Percentiles rank a stretch among this genome's conserved stretches.
Conservation (phyloP, 92 coral and sea anemone genomes). For the Epizoanthus ramosus region DNA sequence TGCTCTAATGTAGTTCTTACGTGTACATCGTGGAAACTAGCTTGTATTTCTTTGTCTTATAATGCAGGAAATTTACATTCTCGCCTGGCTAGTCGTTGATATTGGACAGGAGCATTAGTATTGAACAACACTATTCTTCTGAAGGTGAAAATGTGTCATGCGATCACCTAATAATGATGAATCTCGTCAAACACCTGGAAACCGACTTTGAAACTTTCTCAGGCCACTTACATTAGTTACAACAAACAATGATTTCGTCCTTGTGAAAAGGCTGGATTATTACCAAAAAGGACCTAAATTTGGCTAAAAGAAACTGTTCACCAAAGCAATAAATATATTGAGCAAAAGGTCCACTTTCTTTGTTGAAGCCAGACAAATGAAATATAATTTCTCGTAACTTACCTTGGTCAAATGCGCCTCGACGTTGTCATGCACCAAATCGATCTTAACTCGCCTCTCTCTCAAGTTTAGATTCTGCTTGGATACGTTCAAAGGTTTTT, state of each 20-base stretch:
- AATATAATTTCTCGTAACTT: not conserved
- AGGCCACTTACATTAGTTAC: not conserved
- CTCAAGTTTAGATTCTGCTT: conserved; percentile 88
- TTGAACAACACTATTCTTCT: not conserved
- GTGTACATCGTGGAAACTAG: not conserved
- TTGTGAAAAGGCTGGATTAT: not conserved
- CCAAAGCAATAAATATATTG: not conserved
- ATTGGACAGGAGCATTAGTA: not conserved
- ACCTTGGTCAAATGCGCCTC: conserved; percentile 90
- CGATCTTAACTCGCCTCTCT: conserved; percentile 90
- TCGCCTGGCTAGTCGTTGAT: not conserved
- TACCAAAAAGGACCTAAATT: not conserved
- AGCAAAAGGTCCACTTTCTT: no score
- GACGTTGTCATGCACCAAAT: conserved; percentile 91
- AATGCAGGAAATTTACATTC: not conserved
- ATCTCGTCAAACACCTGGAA: not conserved
- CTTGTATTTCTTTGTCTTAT: not conserved
- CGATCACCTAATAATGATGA: not conserved
- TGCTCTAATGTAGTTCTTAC: not conserved
- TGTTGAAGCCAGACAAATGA: not conserved
- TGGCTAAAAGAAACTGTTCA: not conserved
- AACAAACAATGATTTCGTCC: not conserved
- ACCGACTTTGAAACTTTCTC: not conserved
- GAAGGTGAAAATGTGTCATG: not conserved
- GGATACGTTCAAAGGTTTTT: conserved; percentile 85